phyloP scores from a whole-genome alignment of 1,140 invertebrate species.

The Pogonognathellus flavescens region DNA sequence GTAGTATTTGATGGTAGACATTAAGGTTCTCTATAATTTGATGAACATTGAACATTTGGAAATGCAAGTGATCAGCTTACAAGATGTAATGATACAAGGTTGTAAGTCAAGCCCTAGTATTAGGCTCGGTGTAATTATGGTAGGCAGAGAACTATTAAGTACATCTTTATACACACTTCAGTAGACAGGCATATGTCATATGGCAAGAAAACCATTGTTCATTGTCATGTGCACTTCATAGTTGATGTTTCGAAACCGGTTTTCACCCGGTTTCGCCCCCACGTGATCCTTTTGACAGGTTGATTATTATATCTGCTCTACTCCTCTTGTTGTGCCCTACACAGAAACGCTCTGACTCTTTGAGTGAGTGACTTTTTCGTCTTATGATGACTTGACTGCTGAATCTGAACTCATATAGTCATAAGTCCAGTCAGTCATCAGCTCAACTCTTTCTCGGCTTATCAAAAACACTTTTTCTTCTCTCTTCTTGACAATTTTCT shows the following conservation, averaged over 20 bases:
- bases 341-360: background rate
- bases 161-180: slow-evolving; percentile 65
- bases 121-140: slow-evolving; percentile 61
- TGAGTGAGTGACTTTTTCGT: background rate
- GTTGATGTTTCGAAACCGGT: slow-evolving; percentile 56
- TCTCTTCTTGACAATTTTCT: slow-evolving; percentile 18
- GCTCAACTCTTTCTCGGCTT: slow-evolving; percentile 49
- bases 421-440: background rate
- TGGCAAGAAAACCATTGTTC: slow-evolving; percentile 59
- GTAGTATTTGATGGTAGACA: slow-evolving; percentile 54
- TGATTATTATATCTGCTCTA: slow-evolving; percentile 59
- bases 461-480: slow-evolving; percentile 33
- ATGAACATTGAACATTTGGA: slow-evolving; percentile 53
- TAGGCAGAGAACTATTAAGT: slow-evolving; percentile 59
- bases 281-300: slow-evolving; percentile 62
- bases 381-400: too few species aligned
- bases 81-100: slow-evolving; percentile 61
- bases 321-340: too few species aligned
- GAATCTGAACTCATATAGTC: too few species aligned
- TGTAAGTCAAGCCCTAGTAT: slow-evolving; percentile 59
- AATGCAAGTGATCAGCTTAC: slow-evolving; percentile 62
- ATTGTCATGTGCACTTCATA: slow-evolving; percentile 58
- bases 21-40: slow-evolving; percentile 60
- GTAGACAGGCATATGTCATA: slow-evolving; percentile 65
- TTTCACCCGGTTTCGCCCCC: slow-evolving; percentile 60